phyloP scores from a whole-genome alignment of 1,140 invertebrate species.

The Oryzaephilus surinamensis region DNA sequence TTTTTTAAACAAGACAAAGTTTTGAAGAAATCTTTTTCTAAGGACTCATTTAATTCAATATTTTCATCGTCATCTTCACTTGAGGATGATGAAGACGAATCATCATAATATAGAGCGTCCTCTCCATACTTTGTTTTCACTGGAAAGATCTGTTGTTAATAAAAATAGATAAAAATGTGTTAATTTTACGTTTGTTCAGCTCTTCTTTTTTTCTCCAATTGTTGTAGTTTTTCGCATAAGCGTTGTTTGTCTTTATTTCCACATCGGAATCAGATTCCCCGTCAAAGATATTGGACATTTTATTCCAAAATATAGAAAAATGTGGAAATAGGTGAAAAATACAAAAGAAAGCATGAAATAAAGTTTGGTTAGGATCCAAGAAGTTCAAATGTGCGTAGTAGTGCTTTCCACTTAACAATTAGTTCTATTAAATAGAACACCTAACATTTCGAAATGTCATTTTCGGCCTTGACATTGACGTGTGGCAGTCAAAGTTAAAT shows the following conservation, averaged over 20 bases:
- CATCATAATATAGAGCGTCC: slow-evolving; percentile 33
- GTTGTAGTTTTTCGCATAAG: slow-evolving; percentile 75
- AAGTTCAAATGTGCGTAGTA: too few species aligned
- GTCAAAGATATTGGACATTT: slow-evolving; percentile 32
- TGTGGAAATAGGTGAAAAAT: too few species aligned
- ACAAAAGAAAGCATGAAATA: too few species aligned
- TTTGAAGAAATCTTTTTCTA: slow-evolving; percentile 80
- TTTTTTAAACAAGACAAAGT: slow-evolving; percentile 75
- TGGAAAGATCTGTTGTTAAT: slow-evolving; percentile 37
- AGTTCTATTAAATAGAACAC: too few species aligned
- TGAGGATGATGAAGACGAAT: slow-evolving; percentile 29
- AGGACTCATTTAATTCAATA: slow-evolving; percentile 45
- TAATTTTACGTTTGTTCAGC: slow-evolving; percentile 64
- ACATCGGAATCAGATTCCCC: slow-evolving; percentile 36
- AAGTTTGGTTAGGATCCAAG: too few species aligned
- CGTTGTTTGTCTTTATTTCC: slow-evolving; percentile 51
- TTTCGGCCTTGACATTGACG: too few species aligned
- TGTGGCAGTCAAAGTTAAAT: too few species aligned
- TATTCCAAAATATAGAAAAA: too few species aligned
- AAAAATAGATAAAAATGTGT: slow-evolving; percentile 6
- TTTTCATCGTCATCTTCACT: slow-evolving; percentile 56
- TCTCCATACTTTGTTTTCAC: slow-evolving; percentile 67
- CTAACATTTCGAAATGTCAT: too few species aligned
- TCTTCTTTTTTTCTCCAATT: slow-evolving; percentile 75
- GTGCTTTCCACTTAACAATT: too few species aligned